Conservation (phyloP, 2,888 invertebrate species). For the Plusia festucae region DNA sequence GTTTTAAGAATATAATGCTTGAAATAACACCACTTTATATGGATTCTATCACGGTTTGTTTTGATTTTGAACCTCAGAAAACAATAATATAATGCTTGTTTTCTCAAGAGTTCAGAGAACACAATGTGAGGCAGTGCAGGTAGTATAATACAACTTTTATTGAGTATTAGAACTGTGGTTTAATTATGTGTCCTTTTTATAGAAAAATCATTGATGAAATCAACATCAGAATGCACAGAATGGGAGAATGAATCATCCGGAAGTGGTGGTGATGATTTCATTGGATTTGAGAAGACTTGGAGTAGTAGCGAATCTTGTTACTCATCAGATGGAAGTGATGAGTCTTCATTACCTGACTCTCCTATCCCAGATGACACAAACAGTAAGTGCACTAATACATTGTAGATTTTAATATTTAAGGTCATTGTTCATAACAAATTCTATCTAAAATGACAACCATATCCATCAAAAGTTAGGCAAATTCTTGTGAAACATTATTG, state of each 20-base stretch:
- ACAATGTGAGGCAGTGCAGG: not conserved
- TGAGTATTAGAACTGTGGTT: not conserved
- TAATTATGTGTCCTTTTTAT: slow-evolving; percentile 36
- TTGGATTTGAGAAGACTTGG: slow-evolving; percentile 83
- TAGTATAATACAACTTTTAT: not conserved
- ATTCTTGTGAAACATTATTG: too few relatives aligned
- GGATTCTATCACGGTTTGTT: too few relatives aligned
- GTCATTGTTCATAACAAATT: too few relatives aligned
- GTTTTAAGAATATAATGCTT: slow-evolving; percentile 3
- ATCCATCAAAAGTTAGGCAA: too few relatives aligned
- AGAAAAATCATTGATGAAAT: slow-evolving; percentile 76
- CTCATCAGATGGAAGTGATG: slow-evolving; percentile 90
- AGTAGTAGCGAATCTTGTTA: slow-evolving; percentile 87
- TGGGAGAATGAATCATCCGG: slow-evolving; percentile 86
- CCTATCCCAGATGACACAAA: slow-evolving; percentile 94
- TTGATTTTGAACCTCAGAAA: too few relatives aligned
- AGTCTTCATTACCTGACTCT: slow-evolving; percentile 89
- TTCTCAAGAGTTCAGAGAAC: not conserved
- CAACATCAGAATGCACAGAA: slow-evolving; percentile 82
- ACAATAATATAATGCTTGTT: not conserved
- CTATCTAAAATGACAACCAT: too few relatives aligned
- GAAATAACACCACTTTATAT: too few relatives aligned
- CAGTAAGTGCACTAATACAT: slow-evolving; percentile 84
- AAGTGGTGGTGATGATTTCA: slow-evolving; percentile 81
- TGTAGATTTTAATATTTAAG: too few relatives aligned